Evolutionary conservation across 2,888 invertebrate genomes (phyloP), one percentile per base, ranked within the genome.

Genomic region (Drosophila longiperda): DNA sequence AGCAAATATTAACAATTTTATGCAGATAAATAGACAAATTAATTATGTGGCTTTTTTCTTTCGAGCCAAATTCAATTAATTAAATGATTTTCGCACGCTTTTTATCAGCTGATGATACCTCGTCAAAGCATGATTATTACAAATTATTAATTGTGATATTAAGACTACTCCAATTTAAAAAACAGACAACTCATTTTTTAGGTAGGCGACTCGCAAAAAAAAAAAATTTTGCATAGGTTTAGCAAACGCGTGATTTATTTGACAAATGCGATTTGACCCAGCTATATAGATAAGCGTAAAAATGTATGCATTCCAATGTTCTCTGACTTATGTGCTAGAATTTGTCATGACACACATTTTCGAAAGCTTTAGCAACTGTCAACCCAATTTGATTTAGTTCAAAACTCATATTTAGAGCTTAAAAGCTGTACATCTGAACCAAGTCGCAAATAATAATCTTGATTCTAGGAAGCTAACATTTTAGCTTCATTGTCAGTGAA

Each of bases 61-160:
- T 26, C 7, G 45, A 52, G 36, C 57, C 61, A 50, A 66, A 78
- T 59, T 64, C 26, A 50, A 59, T 55, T 23, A 50, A 80, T 77
- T 87, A 66, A 79, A 57, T 64, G 74, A 73, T 74, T 77, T 82
- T 83, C 71, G 70, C 83, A 83, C 86, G 86, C 78, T 82, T 73
- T 62, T 49, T 29, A 20, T 9, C 26, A 49, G 36, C n/a, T 50
- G 20, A 55, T 50, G 26, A 49, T 55, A 45, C 52, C 32, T 49
- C 57, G 48, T 29, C 34, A 23, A 52, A 8, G 2, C 11, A 3
- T 20, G 40, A 53, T 52, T 45, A 29, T 29, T 20, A n/a, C 29
- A 17, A 8, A 12, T 23, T 11, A n/a, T n/a, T n/a, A 12, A n/a
- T 40, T 29, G 15, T 29, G 12, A 29, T 57, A 40, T 20, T 40